Conservation (phyloP, 2,888 invertebrate species). For the Drosophila parthenogenetica region DNA sequence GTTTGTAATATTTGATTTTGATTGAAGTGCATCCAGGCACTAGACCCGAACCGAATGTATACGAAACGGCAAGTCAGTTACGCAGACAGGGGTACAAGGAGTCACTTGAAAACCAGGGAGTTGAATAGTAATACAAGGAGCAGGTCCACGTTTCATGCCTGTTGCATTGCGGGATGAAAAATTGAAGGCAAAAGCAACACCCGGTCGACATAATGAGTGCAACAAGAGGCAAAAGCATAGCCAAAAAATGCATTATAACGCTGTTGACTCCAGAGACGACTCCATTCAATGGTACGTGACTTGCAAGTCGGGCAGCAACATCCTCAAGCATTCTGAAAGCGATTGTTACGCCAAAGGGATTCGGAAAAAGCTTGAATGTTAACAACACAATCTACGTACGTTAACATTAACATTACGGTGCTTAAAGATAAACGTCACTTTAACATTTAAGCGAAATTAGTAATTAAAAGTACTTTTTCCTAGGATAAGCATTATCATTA, state of each 20-base stretch:
- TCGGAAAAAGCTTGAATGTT: neutral
- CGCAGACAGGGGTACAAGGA: neutral
- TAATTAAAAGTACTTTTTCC: neutral
- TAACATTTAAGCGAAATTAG: neutral
- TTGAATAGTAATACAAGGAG: neutral
- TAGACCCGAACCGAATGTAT: slow-evolving; percentile 52
- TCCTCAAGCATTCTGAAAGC: neutral
- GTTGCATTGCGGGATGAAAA: slow-evolving; percentile 52
- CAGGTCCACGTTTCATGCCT: slow-evolving; percentile 43
- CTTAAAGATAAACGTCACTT: neutral
- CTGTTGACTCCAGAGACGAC: slow-evolving; percentile 39
- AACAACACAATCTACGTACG: neutral
- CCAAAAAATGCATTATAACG: slow-evolving; percentile 53
- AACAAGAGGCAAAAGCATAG: slow-evolving; percentile 39
- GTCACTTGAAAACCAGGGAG: neutral
- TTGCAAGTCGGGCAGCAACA: slow-evolving; percentile 9
- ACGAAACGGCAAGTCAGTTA: slow-evolving; percentile 7
- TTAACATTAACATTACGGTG: neutral
- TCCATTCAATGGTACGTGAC: slow-evolving; percentile 46
- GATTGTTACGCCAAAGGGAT: neutral
- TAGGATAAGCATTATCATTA: slow-evolving; percentile 5
- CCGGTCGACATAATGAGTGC: slow-evolving; percentile 47
- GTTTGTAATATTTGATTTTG: slow-evolving; percentile 74
- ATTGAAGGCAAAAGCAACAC: neutral
- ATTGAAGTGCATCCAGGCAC: slow-evolving; percentile 75